Evolutionary conservation across 2,888 invertebrate species (phyloP).

Genomic region (Euclidia mi): DNA sequence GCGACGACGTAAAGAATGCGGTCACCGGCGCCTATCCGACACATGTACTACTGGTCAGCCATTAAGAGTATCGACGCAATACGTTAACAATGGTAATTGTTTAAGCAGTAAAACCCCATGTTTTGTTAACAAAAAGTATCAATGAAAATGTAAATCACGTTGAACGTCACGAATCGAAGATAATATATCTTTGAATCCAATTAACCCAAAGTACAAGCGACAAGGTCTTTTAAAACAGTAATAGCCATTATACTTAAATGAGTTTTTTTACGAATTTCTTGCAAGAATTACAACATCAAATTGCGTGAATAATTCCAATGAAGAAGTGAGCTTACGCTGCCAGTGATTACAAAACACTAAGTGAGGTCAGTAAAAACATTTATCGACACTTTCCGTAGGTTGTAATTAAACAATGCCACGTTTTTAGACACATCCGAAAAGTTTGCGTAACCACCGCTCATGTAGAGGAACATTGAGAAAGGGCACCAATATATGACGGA

Average conservation of each 20-base stretch:
- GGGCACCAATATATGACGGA: conserved; percentile 11
- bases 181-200: conserved; percentile 51
- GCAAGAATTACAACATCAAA: conserved; percentile 42
- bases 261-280: conserved; percentile 39
- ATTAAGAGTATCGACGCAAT: conserved; percentile 28
- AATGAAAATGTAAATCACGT: conserved; percentile 41
- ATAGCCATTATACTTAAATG: conserved; percentile 42
- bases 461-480: conserved; percentile 13
- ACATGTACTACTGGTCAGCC: conserved; percentile 60
- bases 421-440: conserved; percentile 21
- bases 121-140: conserved; percentile 29
- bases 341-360: conserved; percentile 60
- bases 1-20: conserved; percentile 81
- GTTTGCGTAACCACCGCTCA: conserved; percentile 22
- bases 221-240: conserved; percentile 48
- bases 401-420: conserved; percentile 38
- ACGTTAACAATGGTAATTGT: conserved; percentile 43
- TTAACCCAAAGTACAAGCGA: conserved; percentile 38
- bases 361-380: conserved; percentile 62
- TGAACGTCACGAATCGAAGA: conserved; percentile 43
- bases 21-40: conserved; percentile 74
- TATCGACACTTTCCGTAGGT: conserved; percentile 51
- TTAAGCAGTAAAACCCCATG: conserved; percentile 23
- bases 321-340: conserved; percentile 52
- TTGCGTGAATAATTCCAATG: conserved; percentile 55